These are phyloP conservation scores for Agrotis ipsilon DNA, from an alignment of 2,888 invertebrate genomes.

Conservation along the genomic window DNA sequence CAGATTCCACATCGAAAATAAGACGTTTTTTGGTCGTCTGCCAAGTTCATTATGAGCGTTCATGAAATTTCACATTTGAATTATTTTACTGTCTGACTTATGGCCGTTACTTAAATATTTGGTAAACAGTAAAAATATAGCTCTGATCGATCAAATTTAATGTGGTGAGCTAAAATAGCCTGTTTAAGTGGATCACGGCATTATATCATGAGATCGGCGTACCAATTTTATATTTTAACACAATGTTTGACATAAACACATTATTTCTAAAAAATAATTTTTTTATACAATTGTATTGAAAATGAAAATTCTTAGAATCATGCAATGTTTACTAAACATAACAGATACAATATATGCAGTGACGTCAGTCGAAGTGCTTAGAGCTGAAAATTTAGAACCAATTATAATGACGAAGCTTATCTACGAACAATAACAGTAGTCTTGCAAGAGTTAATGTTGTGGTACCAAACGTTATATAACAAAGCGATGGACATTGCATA, in stretches of 20 bases:
- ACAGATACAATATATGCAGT: slow-evolving; percentile 27
- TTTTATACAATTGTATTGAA: slow-evolving; percentile 50
- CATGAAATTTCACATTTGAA: slow-evolving; percentile 92
- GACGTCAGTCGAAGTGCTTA: neutral
- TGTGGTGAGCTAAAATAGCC: slow-evolving; percentile 85
- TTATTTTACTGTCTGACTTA: slow-evolving; percentile 91
- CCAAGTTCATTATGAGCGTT: slow-evolving; percentile 92
- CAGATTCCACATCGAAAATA: slow-evolving; percentile 91
- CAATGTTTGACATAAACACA: slow-evolving; percentile 72
- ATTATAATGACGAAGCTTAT: slow-evolving; percentile 18
- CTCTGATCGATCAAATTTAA: slow-evolving; percentile 90
- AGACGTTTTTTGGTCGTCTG: slow-evolving; percentile 91
- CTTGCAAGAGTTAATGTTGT: slow-evolving; percentile 32
- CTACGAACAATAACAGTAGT: slow-evolving; percentile 14
- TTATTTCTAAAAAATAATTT: slow-evolving; percentile 69
- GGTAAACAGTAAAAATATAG: slow-evolving; percentile 91
- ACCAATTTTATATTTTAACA: slow-evolving; percentile 70
- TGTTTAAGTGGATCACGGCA: slow-evolving; percentile 85
- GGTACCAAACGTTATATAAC: slow-evolving; percentile 64
- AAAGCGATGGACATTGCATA: slow-evolving; percentile 85
- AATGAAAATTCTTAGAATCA: slow-evolving; percentile 35
- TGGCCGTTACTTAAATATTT: slow-evolving; percentile 91
- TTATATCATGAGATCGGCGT: slow-evolving; percentile 74
- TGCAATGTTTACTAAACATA: slow-evolving; percentile 23
- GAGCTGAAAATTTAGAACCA: slow-evolving; percentile 7